These are phyloP conservation scores for Melanotaenia pygmaea DNA, from an alignment of 2,797 vertebrate genomes.

Conservation along the genomic window DNA sequence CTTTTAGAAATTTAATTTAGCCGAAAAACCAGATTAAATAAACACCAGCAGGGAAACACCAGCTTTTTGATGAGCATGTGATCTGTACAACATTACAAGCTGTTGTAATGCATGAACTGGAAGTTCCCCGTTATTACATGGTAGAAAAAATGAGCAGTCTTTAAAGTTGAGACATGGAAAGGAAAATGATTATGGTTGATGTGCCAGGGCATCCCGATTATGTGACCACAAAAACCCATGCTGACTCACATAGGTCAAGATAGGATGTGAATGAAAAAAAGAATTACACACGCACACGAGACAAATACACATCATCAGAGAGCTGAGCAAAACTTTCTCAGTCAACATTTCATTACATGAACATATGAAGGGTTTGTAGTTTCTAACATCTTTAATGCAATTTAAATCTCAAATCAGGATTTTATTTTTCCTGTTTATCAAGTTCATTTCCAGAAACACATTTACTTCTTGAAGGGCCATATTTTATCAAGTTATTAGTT, in stretches of 20 bases:
- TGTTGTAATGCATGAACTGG: constrained; percentile 68
- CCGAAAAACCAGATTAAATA: constrained; percentile 18
- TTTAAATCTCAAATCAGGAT: neutral
- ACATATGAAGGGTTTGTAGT: neutral
- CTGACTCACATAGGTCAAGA: constrained; percentile 76
- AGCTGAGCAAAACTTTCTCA: constrained; percentile 20
- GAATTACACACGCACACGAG: constrained; percentile 12
- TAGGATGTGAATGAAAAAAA: constrained; percentile 66
- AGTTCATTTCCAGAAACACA: neutral
- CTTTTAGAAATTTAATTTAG: neutral
- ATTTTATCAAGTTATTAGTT: neutral
- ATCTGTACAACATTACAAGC: constrained; percentile 77
- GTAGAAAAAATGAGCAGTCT: constrained; percentile 73
- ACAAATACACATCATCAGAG: constrained; percentile 10
- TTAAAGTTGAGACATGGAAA: constrained; percentile 79
- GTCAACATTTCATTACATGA: constrained; percentile 31
- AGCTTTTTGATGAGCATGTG: constrained; percentile 59
- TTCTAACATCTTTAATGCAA: constrained; percentile 6
- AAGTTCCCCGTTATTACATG: constrained; percentile 79
- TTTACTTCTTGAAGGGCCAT: neutral
- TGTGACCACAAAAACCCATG: constrained; percentile 73
- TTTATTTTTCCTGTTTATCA: neutral
- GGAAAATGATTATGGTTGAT: constrained; percentile 82
- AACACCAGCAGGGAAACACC: constrained; percentile 43
- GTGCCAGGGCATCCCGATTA: constrained; percentile 74